These are phyloP conservation scores for Caenorhabditis zanzibari DNA, from an alignment of 2,888 invertebrate species.

Conservation along the genomic window DNA sequence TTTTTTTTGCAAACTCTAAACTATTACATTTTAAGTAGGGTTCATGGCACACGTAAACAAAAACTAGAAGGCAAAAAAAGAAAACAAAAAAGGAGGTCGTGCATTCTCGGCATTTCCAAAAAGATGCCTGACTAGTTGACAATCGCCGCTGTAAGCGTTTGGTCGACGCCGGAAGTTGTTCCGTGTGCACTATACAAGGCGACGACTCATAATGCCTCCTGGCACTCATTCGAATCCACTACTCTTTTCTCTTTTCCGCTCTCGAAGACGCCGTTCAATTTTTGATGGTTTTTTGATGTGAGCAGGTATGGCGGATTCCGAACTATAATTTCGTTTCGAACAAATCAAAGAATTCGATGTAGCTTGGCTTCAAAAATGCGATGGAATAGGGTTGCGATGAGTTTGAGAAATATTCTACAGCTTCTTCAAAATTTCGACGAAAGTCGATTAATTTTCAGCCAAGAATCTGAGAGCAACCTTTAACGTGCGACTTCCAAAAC, in stretches of 20 bases:
- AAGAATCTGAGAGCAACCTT: too few relatives aligned
- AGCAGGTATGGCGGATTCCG: background rate
- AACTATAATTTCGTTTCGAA: background rate
- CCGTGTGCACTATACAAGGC: conserved; percentile 48
- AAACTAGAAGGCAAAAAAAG: conserved; percentile 33
- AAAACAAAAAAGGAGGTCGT: conserved; percentile 29
- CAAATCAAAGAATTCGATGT: too few relatives aligned
- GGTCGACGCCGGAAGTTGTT: conserved; percentile 49
- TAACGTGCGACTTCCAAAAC: too few relatives aligned
- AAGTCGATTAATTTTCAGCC: too few relatives aligned
- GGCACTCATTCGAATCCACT: conserved; percentile 35
- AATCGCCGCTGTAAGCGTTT: conserved; percentile 48
- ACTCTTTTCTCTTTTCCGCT: conserved; percentile 18
- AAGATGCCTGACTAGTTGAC: conserved; percentile 43
- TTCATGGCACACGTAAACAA: conserved; percentile 45
- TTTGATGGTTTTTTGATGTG: background rate
- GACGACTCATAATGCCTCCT: conserved; percentile 40
- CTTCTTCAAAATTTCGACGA: too few relatives aligned
- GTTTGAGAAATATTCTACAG: too few relatives aligned
- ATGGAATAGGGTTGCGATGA: too few relatives aligned
- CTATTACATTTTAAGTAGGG: conserved; percentile 42
- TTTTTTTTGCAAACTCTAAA: conserved; percentile 16
- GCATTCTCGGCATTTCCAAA: conserved; percentile 39
- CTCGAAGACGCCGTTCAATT: background rate
- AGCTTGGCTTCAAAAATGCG: too few relatives aligned